A percentile compares a stretch with the other conserved stretches of the same genome.
Conservation (phyloP, 2,888 invertebrate species). For the Dastarcus helophoroides region DNA sequence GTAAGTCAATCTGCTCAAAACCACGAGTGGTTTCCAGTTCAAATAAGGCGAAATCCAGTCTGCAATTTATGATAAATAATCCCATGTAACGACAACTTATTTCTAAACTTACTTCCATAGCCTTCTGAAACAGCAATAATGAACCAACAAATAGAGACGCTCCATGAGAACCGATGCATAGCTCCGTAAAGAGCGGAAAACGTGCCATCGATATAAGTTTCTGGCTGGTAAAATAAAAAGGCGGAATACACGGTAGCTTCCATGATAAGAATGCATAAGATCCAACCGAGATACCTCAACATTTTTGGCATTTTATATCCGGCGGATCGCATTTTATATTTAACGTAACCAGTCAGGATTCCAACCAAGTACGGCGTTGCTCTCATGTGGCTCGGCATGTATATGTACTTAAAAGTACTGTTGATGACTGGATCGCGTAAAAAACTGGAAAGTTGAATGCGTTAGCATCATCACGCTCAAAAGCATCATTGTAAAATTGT, state of each 20-base stretch:
- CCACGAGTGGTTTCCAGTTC: slow-evolving; percentile 24
- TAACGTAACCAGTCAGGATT: slow-evolving; percentile 26
- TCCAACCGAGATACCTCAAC: slow-evolving; percentile 19
- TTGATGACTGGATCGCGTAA: slow-evolving; percentile 24
- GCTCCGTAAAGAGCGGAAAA: slow-evolving; percentile 27
- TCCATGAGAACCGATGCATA: slow-evolving; percentile 28
- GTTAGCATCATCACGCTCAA: too few species aligned
- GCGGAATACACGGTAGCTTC: slow-evolving; percentile 23
- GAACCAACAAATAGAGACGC: slow-evolving; percentile 27
- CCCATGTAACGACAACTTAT: not conserved
- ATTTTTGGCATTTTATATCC: slow-evolving; percentile 4
- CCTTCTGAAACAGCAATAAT: slow-evolving; percentile 29
- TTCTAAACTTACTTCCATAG: slow-evolving; percentile 24
- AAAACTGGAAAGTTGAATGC: slow-evolving; percentile 23
- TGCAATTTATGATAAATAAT: slow-evolving; percentile 15
- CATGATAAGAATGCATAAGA: slow-evolving; percentile 19
- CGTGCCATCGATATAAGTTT: slow-evolving; percentile 19
- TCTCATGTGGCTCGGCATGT: slow-evolving; percentile 29
- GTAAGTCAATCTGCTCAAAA: slow-evolving; percentile 26
- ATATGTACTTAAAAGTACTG: slow-evolving; percentile 24
- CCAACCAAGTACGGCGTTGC: slow-evolving; percentile 29
- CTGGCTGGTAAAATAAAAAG: slow-evolving; percentile 26
- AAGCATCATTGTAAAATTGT: too few species aligned
- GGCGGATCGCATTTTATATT: slow-evolving; percentile 14
- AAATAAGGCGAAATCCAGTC: slow-evolving; percentile 24